These are phyloP conservation scores for Hirundo rustica DNA, from an alignment of 2,797 vertebrate genomes.

Conservation along the genomic window DNA sequence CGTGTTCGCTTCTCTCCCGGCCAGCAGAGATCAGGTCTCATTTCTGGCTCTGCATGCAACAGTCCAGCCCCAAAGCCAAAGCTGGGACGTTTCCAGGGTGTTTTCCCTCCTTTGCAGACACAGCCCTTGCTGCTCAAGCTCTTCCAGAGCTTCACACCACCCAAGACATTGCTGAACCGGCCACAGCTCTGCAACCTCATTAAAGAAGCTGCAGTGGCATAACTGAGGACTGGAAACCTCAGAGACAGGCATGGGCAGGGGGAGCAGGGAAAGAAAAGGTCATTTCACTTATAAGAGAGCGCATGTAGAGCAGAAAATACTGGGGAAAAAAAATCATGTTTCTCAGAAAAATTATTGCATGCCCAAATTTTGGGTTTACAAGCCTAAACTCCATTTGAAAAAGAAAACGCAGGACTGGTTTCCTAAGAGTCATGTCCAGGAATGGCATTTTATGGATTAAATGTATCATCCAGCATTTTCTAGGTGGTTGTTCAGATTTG, in stretches of 20 bases:
- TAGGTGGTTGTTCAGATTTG: not conserved
- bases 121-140: not conserved
- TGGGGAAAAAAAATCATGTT: not conserved
- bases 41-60: not conserved
- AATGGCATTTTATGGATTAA: not conserved
- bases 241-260: not conserved
- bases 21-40: not conserved
- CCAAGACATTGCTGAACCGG: rapidly evolving
- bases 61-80: not conserved
- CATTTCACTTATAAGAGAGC: not conserved
- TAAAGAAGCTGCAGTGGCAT: not conserved
- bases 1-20: not conserved
- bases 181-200: not conserved
- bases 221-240: not conserved
- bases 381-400: not conserved
- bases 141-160: not conserved
- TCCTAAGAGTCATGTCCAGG: not conserved
- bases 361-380: not conserved
- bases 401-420: not conserved
- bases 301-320: not conserved
- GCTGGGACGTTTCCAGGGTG: not conserved
- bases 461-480: not conserved
- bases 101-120: not conserved
- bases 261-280: not conserved
- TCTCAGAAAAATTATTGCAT: not conserved